phyloP scores from a whole-genome alignment of 2,888 invertebrate species.

The Tridacna crocea region DNA sequence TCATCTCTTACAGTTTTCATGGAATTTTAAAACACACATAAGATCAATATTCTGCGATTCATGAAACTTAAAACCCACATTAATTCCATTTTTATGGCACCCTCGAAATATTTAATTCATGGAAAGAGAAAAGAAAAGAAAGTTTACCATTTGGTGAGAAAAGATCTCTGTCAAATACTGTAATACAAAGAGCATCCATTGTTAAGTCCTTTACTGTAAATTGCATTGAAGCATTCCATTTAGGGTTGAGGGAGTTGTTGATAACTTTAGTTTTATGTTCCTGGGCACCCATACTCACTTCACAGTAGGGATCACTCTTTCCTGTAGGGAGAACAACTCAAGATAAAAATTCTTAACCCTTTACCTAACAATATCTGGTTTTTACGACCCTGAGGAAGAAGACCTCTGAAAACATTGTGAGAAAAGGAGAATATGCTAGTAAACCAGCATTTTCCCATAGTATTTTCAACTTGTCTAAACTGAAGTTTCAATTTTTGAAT shows the following conservation, averaged over 20 bases:
- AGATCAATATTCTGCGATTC: too few species aligned
- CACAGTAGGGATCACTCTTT: slow-evolving; percentile 90
- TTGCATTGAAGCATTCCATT: slow-evolving; percentile 92
- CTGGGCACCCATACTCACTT: slow-evolving; percentile 90
- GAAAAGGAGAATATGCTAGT: too few species aligned
- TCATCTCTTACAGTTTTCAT: too few species aligned
- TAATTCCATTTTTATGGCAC: too few species aligned
- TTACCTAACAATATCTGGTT: background rate
- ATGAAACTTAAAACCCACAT: too few species aligned
- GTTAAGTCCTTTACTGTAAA: slow-evolving; percentile 89
- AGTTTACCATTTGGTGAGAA: slow-evolving; percentile 89
- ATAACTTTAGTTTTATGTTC: slow-evolving; percentile 88
- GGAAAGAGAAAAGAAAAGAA: background rate
- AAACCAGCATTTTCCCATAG: too few species aligned
- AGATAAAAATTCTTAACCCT: background rate
- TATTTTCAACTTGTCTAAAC: too few species aligned
- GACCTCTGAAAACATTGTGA: too few species aligned
- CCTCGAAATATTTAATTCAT: too few species aligned
- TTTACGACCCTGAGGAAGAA: background rate
- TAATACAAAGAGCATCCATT: slow-evolving; percentile 89
- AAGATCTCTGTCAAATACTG: slow-evolving; percentile 89
- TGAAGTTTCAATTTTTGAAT: too few species aligned
- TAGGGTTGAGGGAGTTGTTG: slow-evolving; percentile 87
- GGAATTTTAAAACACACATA: background rate
- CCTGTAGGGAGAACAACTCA: slow-evolving; percentile 63